Conservation (phyloP, 2,797 vertebrate genomes). For the Macropus fuliginosus region DNA sequence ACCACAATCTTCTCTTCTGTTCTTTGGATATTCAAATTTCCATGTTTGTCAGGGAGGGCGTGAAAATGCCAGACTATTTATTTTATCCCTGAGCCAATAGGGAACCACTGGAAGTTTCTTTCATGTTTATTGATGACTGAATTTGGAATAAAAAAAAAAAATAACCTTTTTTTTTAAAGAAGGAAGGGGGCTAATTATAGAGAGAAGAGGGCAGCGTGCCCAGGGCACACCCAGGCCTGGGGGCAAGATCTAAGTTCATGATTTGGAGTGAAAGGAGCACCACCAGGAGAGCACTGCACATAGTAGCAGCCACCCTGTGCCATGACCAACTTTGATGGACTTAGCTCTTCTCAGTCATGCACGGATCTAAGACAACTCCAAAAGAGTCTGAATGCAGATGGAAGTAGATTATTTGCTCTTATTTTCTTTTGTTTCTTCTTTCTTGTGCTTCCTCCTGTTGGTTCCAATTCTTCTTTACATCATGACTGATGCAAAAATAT, state of each 20-base stretch:
- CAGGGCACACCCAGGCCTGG: neutral
- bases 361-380: no score
- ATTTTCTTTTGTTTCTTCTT: no score
- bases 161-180: neutral
- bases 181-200: neutral
- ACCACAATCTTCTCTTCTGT: neutral
- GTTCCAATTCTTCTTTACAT: no score
- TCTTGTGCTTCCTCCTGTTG: no score
- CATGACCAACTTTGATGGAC: no score
- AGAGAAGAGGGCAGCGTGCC: neutral
- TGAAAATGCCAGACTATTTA: neutral
- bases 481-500: no score
- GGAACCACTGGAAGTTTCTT: neutral
- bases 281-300: no score
- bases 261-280: no score
- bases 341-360: no score
- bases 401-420: no score
- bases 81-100: neutral
- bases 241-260: neutral
- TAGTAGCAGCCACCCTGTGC: no score
- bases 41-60: neutral
- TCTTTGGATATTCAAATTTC: neutral
- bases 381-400: no score
- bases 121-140: neutral
- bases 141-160: neutral